These are phyloP conservation scores for Columba guinea DNA, from an alignment of 2,797 vertebrate species.

Conservation along the genomic window DNA sequence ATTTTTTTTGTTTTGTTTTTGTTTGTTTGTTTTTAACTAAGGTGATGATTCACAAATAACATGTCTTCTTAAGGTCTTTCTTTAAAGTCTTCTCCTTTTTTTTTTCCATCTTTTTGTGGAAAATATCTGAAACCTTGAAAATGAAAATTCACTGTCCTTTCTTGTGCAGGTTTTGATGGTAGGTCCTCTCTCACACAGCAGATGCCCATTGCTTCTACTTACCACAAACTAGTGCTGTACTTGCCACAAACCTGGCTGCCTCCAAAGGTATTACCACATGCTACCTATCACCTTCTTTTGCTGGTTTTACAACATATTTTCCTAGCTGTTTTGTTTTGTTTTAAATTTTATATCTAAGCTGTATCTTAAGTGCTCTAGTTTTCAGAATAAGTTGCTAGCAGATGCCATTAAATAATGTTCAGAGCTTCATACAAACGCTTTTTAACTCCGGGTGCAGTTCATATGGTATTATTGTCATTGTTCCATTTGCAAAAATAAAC, in stretches of 20 bases:
- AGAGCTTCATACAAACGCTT: background rate
- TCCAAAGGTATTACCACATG: background rate
- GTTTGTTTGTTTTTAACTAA: background rate
- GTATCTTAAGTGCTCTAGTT: background rate
- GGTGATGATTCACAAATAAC: accelerated
- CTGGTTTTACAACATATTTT: background rate
- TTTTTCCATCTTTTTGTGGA: background rate
- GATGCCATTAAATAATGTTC: background rate
- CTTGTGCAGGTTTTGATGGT: background rate
- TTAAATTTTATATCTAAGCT: too few species aligned
- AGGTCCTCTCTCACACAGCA: accelerated
- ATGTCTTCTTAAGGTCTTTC: background rate
- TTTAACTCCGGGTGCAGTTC: background rate
- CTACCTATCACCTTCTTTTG: background rate
- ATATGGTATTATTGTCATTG: background rate
- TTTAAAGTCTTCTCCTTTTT: background rate
- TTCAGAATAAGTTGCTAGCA: background rate
- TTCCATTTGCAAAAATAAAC: background rate
- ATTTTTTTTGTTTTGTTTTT: background rate
- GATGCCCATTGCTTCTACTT: background rate
- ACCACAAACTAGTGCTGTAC: background rate
- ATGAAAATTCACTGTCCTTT: background rate
- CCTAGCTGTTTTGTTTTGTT: too few species aligned
- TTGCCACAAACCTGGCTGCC: accelerated
- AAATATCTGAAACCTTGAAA: background rate